phyloP scores from a whole-genome alignment of 2,113 vertebrate genomes.

The Pungitius pungitius region DNA sequence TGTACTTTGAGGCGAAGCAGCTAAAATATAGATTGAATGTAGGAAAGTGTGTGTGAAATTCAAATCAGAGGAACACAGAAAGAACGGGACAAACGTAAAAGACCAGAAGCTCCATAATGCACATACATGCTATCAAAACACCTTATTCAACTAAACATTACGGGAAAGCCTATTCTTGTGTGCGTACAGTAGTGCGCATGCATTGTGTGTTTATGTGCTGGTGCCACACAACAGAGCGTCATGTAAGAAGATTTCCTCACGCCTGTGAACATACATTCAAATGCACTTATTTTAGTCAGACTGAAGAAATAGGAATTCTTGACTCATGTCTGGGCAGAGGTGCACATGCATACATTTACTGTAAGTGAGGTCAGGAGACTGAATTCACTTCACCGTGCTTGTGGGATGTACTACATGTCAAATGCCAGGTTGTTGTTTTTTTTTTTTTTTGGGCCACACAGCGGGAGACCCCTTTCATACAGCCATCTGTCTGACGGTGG shows the following conservation, averaged over 20 bases:
- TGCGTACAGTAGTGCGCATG: background rate
- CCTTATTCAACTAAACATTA: conserved; percentile 10
- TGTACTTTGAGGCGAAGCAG: conserved; percentile 56
- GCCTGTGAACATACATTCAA: conserved; percentile 49
- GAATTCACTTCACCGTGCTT: conserved; percentile 29
- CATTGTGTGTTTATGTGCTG: conserved; percentile 12
- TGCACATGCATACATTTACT: conserved; percentile 48
- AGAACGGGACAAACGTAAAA: conserved; percentile 12
- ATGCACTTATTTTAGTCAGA: conserved; percentile 42
- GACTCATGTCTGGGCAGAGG: conserved; percentile 64
- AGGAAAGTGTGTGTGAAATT: background rate
- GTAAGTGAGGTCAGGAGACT: conserved; percentile 52
- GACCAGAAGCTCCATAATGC: background rate
- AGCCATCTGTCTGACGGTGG: conserved; percentile 56
- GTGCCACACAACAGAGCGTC: conserved; percentile 17
- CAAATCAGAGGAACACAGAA: conserved; percentile 15
- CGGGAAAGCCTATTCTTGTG: conserved; percentile 1
- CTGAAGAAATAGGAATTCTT: conserved; percentile 63
- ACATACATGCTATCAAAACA: conserved; percentile 11
- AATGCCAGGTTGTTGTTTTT: conserved; percentile 46
- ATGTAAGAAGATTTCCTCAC: conserved; percentile 7
- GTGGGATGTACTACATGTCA: conserved; percentile 24
- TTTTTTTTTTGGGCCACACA: conserved; percentile 51
- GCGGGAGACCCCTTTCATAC: conserved; percentile 41
- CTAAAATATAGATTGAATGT: conserved; percentile 16